Evolutionary conservation across 2,888 invertebrate species (phyloP).

Genomic region (Volucella inanis): DNA sequence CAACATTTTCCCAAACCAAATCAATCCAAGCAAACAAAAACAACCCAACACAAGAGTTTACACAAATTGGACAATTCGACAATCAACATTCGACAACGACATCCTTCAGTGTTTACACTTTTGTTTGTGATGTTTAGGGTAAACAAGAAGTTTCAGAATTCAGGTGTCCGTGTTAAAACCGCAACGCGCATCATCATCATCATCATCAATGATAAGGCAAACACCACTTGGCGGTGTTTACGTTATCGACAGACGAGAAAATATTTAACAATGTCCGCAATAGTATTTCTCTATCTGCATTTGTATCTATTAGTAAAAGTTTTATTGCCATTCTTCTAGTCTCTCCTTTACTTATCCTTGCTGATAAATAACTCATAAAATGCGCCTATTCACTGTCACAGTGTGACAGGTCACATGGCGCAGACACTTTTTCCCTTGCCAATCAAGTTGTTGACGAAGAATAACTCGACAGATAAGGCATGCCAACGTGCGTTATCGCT

Average conservation of each 20-base stretch:
- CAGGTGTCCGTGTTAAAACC: constrained; percentile 62
- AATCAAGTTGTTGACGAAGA: constrained; percentile 52
- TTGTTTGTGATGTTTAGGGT: constrained; percentile 42
- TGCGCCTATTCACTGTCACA: constrained; percentile 59
- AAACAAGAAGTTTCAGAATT: constrained; percentile 40
- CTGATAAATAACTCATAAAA: constrained; percentile 52
- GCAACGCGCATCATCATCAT: constrained; percentile 40
- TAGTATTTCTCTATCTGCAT: background rate
- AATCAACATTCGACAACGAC: constrained; percentile 14
- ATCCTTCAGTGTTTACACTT: constrained; percentile 10
- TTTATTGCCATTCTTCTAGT: constrained; percentile 28
- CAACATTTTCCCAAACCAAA: constrained; percentile 41
- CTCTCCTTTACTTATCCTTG: constrained; percentile 48
- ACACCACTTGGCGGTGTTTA: constrained; percentile 8
- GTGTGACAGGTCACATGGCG: constrained; percentile 32
- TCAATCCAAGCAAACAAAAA: constrained; percentile 40
- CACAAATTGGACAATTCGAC: constrained; percentile 41
- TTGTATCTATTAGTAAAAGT: constrained; percentile 39
- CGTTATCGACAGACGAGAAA: constrained; percentile 47
- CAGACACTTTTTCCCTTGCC: constrained; percentile 18
- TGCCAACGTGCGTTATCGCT: constrained; percentile 45
- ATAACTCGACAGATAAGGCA: constrained; percentile 36
- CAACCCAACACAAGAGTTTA: constrained; percentile 16
- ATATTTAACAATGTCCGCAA: constrained; percentile 18
- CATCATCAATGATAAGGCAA: background rate